phyloP scores from a whole-genome alignment of 2,888 invertebrate species.

The Zygothrica quintamaculata region DNA sequence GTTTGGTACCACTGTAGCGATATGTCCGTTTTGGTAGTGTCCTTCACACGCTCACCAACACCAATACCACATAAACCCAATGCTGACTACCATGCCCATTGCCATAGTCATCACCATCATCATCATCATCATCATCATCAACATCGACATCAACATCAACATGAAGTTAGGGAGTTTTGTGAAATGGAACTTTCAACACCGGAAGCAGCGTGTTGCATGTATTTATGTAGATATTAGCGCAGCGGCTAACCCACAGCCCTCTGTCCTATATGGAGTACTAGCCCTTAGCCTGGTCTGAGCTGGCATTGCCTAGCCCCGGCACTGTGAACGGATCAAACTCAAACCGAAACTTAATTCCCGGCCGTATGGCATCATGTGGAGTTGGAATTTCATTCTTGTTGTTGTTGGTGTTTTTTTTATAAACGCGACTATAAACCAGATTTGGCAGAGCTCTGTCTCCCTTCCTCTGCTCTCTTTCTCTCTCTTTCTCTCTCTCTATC shows the following conservation, averaged over 20 bases:
- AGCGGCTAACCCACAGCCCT: slow-evolving; percentile 50
- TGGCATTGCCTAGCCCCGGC: slow-evolving; percentile 8
- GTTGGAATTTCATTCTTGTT: slow-evolving; percentile 36
- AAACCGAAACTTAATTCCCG: slow-evolving; percentile 4
- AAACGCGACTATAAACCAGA: slow-evolving; percentile 76
- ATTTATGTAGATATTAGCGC: slow-evolving; percentile 79
- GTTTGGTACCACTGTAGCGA: slow-evolving; percentile 35
- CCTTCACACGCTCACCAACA: slow-evolving; percentile 50
- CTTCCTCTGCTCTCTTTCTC: no score
- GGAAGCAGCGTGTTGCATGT: slow-evolving; percentile 81
- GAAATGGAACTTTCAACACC: slow-evolving; percentile 80
- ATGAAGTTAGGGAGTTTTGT: slow-evolving; percentile 69
- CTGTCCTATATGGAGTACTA: slow-evolving; percentile 26
- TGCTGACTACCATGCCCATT: slow-evolving; percentile 13
- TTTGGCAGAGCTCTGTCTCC: slow-evolving; percentile 57
- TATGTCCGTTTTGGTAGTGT: slow-evolving; percentile 18
- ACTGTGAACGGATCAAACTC: slow-evolving; percentile 45
- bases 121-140: slow-evolving; percentile 55
- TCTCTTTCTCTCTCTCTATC: slow-evolving; percentile 10
- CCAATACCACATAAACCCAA: background rate
- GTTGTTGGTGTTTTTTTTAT: slow-evolving; percentile 51
- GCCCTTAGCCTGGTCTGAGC: slow-evolving; percentile 19
- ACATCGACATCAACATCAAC: slow-evolving; percentile 68
- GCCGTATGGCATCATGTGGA: slow-evolving; percentile 33
- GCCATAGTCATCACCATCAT: slow-evolving; percentile 27